Percentiles rank a stretch among this genome's conserved stretches.
These are phyloP conservation scores for Campylomormyrus numenius DNA, from an alignment of 2,113 vertebrate genomes.

Conservation along the genomic window DNA sequence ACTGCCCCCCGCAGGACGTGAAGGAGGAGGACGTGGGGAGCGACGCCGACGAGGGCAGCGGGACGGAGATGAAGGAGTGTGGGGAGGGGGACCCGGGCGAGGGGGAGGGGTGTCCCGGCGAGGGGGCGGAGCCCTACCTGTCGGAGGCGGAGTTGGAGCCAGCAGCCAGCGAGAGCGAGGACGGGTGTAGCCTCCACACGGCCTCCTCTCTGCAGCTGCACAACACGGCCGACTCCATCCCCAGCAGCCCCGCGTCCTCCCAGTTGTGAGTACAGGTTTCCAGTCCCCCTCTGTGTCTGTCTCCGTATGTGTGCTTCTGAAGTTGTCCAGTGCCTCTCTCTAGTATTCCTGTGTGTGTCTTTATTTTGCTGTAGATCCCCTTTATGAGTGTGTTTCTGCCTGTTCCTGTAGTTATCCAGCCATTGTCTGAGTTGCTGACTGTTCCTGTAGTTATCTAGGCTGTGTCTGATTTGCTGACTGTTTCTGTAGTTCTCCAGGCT, in stretches of 20 bases:
- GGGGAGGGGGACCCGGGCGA: slow-evolving; percentile 39
- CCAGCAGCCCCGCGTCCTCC: slow-evolving; percentile 93
- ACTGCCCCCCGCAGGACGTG: slow-evolving; percentile 56
- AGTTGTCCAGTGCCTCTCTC: not conserved
- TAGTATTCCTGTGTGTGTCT: not conserved
- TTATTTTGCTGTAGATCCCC: not conserved
- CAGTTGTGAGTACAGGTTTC: slow-evolving; percentile 76
- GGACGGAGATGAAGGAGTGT: slow-evolving; percentile 55
- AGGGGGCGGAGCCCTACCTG: slow-evolving; percentile 74
- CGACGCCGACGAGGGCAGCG: slow-evolving; percentile 43
- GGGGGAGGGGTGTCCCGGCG: slow-evolving; percentile 32
- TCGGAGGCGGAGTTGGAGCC: slow-evolving; percentile 79
- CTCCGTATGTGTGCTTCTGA: not conserved
- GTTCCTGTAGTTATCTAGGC: not conserved
- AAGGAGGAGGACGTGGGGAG: slow-evolving; percentile 60
- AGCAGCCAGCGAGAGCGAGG: slow-evolving; percentile 87
- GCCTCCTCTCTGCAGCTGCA: slow-evolving; percentile 77
- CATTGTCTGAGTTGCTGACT: not conserved
- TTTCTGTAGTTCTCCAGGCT: not conserved
- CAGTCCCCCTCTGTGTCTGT: not conserved
- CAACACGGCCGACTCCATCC: slow-evolving; percentile 80
- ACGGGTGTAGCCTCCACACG: slow-evolving; percentile 88
- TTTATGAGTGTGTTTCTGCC: not conserved
- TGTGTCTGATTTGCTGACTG: not conserved
- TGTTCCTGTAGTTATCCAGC: not conserved